A percentile compares a stretch with the other conserved stretches of the same genome.
These are phyloP conservation scores for Gryon sp. DNA, from an alignment of 1,140 invertebrate species.

Conservation along the genomic window DNA sequence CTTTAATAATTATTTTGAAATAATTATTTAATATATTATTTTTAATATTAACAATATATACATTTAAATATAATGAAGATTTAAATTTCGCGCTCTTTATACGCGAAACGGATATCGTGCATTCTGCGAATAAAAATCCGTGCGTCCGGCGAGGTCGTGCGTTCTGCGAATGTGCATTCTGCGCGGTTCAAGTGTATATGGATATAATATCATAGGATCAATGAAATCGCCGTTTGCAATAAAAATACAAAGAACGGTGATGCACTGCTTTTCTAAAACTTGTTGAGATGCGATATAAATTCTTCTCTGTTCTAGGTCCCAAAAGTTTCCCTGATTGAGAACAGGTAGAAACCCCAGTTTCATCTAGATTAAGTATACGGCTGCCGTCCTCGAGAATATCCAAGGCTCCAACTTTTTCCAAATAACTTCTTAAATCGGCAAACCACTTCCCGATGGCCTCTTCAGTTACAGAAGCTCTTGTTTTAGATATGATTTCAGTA, in stretches of 20 bases:
- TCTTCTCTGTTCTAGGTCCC: constrained; percentile 20
- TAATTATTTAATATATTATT: no score
- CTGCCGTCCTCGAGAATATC: constrained; percentile 65
- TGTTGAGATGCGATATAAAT: constrained; percentile 25
- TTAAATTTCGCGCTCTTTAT: no score
- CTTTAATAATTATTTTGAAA: no score
- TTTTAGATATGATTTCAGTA: constrained; percentile 68
- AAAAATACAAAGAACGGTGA: constrained; percentile 46
- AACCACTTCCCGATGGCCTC: constrained; percentile 70
- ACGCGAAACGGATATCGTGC: no score
- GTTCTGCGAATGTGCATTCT: no score
- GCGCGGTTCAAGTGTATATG: no score
- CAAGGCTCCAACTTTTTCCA: constrained; percentile 46
- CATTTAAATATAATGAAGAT: no score
- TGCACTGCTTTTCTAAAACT: constrained; percentile 33
- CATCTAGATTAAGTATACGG: constrained; percentile 72
- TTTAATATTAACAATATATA: no score
- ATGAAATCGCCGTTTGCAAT: constrained; percentile 17
- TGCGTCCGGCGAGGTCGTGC: no score
- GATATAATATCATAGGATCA: constrained; percentile 42
- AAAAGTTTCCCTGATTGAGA: constrained; percentile 45
- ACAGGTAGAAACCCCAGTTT: constrained; percentile 68
- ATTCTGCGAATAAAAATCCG: no score
- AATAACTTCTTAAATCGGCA: constrained; percentile 63
- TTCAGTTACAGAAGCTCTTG: constrained; percentile 67